A percentile compares a stretch with the other conserved stretches of the same genome.
These are phyloP conservation scores for Coreius guichenoti DNA, from an alignment of 2,797 vertebrate genomes.

Conservation along the genomic window DNA sequence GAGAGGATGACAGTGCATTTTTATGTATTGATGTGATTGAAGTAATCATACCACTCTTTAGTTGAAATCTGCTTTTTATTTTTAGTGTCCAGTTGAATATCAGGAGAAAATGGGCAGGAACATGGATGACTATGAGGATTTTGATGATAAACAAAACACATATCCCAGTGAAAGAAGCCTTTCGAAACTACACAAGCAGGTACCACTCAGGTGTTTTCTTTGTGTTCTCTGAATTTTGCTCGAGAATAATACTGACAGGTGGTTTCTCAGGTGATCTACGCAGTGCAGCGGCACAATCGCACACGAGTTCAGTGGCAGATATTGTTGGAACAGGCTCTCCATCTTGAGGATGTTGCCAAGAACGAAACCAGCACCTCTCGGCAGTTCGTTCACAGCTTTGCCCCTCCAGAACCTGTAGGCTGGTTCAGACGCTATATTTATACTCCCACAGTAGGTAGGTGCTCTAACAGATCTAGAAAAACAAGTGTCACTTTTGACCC, in stretches of 20 bases:
- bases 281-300: slow-evolving; percentile 93
- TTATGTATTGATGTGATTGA: not conserved
- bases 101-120: slow-evolving; percentile 98
- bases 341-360: slow-evolving; percentile 94
- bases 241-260: not conserved
- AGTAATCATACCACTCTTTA: not conserved
- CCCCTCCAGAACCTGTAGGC: slow-evolving; percentile 80
- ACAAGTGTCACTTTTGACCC: not conserved
- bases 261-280: slow-evolving; percentile 87
- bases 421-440: slow-evolving; percentile 89
- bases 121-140: slow-evolving; percentile 99
- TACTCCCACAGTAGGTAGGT: slow-evolving; percentile 87
- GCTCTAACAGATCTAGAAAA: not conserved
- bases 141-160: slow-evolving; percentile 91
- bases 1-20: slow-evolving; percentile 36
- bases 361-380: slow-evolving; percentile 89
- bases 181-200: slow-evolving; percentile 96
- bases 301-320: slow-evolving; percentile 96
- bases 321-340: slow-evolving; percentile 93
- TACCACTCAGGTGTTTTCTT: slow-evolving; percentile 61
- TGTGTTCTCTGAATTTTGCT: not conserved
- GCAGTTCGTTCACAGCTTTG: slow-evolving; percentile 93
- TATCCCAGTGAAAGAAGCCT: slow-evolving; percentile 93
- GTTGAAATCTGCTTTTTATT: not conserved
- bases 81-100: slow-evolving; percentile 92